Evolutionary conservation across 2,888 invertebrate species (phyloP), one percentile per base, ranked within the genome.

Genomic region (Caradrina kadenii): DNA sequence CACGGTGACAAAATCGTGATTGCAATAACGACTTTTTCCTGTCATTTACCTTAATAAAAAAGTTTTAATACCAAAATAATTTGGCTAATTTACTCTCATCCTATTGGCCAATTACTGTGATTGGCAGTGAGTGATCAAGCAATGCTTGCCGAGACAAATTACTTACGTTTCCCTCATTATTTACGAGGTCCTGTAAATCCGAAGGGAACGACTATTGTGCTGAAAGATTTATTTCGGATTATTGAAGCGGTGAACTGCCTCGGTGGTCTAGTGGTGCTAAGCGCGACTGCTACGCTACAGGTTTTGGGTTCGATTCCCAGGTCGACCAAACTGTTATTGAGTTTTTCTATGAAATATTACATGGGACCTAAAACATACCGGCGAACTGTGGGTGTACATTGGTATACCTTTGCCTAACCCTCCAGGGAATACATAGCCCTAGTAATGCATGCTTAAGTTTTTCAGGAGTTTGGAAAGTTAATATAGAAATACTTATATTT

Each of bases 91-190:
- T 52, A 42, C 61, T 49, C 49, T 67, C 42, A 55, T 72, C 52
- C 31, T 26, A 65, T 48, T 56, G 49, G 42, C 10, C 65, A 76
- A 80, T 80, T 76, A 80, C 31, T 21, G 26, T 61, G 72, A 82
- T 70, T 76, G 69, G 55, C 64, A 22, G 62, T 39, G 58, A 78
- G 53, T 70, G 67, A 79, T 81, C 61, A 65, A 63, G 59, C 21
- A 48, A 73, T 55, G 60, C 31, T 60, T 48, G 8, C 13, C 19
- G 22, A 10, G 62, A 68, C 26, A 45, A 61, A 17, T 63, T 52
- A n/a, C 48, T 65, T 53, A 81, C 59, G 62, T 59, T 39, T 39
- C 31, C 4, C 15, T 56, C 50, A 59, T 64, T 65, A 60, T 79
- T 77, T 63, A 80, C 52, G 77, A 71, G 54, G 26, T 64, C 13